Base-by-base conservation (phyloP, 2,113 vertebrate genomes). In the Entelurus aequoreus region DNA sequence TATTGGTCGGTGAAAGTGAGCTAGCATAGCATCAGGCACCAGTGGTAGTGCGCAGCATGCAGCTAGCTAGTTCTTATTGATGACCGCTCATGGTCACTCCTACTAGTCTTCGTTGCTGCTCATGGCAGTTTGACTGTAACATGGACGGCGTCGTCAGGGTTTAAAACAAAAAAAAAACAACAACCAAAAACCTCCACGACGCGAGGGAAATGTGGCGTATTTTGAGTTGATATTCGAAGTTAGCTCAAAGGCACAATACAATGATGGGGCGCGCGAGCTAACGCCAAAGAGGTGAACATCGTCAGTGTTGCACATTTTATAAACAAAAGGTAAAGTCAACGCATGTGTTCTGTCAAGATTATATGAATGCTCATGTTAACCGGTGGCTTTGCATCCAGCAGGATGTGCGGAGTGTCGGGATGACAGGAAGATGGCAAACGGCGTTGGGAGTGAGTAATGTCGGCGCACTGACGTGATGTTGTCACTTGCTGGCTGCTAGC, bases 391-490 rank as follows among this genome's bases (percentile, higher is more conserved):
- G 60, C 35, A 4, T 69, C 60, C 47, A n/a, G 60, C 61, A 61
- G 52, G 69, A 81, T 78, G 84, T 60, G 37, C 55, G 66, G 66
- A 68, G 80, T 80, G 79, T 78, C 85, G 84, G 79, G 80, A 82
- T 89, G 84, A 87, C 84, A 84, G 83, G 83, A 88, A 82, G 81
- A 91, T 91, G 90, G 88, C 88, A 79, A 90, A 83, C 89, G 90
- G 86, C 66, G 77, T 87, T 83, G 88, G 86, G 84, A 90, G 89
- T 90, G 84, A 91, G 90, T 91, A 85, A 58, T 63, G 51, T 35
- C 28, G 38, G 60, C 15, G 42, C 54, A 53, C 49, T 68, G 70
- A 46, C 42, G 6, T 46, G 42, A 46, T 46, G 42, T 11, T 46
- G 59, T 50, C 48, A 75, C 72, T 59, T 66, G 60, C 54, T 65